Percentiles rank a stretch among this genome's conserved stretches.
phyloP scores from a whole-genome alignment of 1,140 invertebrate genomes.

The Plutomurus gul region DNA sequence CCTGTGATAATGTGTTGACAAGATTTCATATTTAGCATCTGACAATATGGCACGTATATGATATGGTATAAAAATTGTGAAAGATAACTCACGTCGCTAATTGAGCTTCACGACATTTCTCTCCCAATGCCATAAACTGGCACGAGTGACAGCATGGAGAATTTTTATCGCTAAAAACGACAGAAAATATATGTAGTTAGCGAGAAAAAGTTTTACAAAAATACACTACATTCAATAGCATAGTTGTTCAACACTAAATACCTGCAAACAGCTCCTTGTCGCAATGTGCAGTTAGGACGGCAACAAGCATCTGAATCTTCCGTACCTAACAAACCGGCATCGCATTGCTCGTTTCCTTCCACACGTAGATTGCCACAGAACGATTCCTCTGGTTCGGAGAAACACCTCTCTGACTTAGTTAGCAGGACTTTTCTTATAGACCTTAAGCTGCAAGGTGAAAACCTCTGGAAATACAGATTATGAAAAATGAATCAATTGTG shows the following conservation, averaged over 20 bases:
- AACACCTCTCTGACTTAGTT: constrained; percentile 88
- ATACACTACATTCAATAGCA: constrained; percentile 5
- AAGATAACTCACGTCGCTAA: constrained; percentile 86
- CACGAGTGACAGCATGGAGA: constrained; percentile 91
- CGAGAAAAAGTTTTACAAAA: constrained; percentile 33
- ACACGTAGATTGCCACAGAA: constrained; percentile 92
- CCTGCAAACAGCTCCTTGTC: constrained; percentile 84
- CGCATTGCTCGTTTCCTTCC: constrained; percentile 92
- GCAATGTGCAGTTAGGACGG: constrained; percentile 87
- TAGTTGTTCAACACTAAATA: constrained; percentile 55
- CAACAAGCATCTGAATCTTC: constrained; percentile 91
- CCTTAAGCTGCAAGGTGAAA: constrained; percentile 89
- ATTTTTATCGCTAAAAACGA: constrained; percentile 84
- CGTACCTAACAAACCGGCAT: constrained; percentile 86
- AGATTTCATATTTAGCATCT: no score
- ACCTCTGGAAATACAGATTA: constrained; percentile 78
- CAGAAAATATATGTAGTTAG: constrained; percentile 42
- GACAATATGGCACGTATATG: no score
- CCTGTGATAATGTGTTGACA: no score
- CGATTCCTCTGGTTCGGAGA: constrained; percentile 90
- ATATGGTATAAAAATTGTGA: no score
- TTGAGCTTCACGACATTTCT: constrained; percentile 84
- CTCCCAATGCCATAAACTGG: constrained; percentile 71
- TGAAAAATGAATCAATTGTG: no score
- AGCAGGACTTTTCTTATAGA: constrained; percentile 90